Base-by-base conservation (phyloP, 2,888 invertebrate species). In the Dusona sp. region DNA sequence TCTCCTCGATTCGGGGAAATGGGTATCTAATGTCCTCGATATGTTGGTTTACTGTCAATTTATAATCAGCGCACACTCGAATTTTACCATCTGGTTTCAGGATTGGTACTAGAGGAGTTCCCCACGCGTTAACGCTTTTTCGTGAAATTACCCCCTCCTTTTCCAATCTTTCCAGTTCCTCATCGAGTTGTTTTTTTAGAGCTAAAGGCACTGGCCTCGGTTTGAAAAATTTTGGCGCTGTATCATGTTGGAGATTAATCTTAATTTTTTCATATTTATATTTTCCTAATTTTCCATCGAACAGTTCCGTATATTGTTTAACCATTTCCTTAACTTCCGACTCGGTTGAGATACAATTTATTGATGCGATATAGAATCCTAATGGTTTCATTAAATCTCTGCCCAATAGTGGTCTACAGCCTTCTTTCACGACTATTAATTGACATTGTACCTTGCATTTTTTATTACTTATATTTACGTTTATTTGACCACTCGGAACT, bases 341-440 rank as follows among this genome's bases (percentile, higher is more conserved):
- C 6, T 78, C 72, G 51, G 36, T 61, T n/a, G 48, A 54, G 1
- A 84, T 77, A 1, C 25, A 51, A 67, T 86, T 79, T 38, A 79
- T 13, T 11, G 73, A 77, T 19, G 78, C 70, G 22, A 87, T 80
- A 22, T 80, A 82, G 57, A 88, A 84, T 19, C 77, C 73, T 29
- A 88, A 86, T 45, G 80, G 45, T 22, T 78, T 79, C 84, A 88
- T 88, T 38, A 89, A 38, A 79, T 89, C 86, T 36, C 86, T 82
- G 0, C 88, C 89, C 11, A 88, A 83, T 29, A 87, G 48, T 11
- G 88, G 85, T 25, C 79, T 61, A 54, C 68, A 64, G 11, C 85
- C 82, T 45, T 79, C 64, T 57, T 85, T 83, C 0, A 87, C 87
- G 0, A 88, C 87, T n/a, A 89, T 77, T 6, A 87, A 73, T 13